Percentiles rank a stretch among this genome's conserved stretches.
These are phyloP conservation scores for Vannuccia rotundouncinata DNA, from an alignment of 2,888 invertebrate species.

Conservation along the genomic window DNA sequence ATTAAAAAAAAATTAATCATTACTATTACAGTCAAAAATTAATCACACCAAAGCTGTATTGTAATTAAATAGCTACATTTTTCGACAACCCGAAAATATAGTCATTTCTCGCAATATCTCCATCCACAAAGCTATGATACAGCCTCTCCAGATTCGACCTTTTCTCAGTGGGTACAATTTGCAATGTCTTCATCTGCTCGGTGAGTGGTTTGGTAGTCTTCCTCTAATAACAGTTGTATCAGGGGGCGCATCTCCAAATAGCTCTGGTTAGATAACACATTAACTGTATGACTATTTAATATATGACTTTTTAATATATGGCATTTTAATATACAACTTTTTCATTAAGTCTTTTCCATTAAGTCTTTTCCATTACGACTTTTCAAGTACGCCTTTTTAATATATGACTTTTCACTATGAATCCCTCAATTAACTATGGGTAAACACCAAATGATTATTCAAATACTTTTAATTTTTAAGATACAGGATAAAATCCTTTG, in stretches of 20 bases:
- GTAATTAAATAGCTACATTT: conserved; percentile 22
- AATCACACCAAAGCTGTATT: conserved; percentile 20
- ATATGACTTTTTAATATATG: neutral
- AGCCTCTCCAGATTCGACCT: conserved; percentile 21
- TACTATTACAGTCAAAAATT: conserved; percentile 19
- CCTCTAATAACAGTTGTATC: neutral
- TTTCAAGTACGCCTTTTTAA: no score
- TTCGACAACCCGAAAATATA: conserved; percentile 4
- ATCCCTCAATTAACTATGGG: no score
- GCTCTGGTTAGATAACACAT: neutral
- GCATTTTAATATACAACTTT: neutral
- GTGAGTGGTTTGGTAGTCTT: neutral
- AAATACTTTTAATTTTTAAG: no score
- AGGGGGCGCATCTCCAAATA: neutral
- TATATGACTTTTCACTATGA: neutral
- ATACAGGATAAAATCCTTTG: no score
- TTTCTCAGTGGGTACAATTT: conserved; percentile 12
- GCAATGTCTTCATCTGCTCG: conserved; percentile 21
- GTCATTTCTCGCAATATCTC: conserved; percentile 19
- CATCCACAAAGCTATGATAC: conserved; percentile 21
- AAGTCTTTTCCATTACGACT: neutral
- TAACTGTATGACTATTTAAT: neutral
- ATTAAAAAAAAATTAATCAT: conserved; percentile 14
- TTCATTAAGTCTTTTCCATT: neutral
- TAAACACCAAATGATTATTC: no score